Base-by-base conservation (phyloP, 23 tunicate genomes). In the Halocynthia aurantium region DNA sequence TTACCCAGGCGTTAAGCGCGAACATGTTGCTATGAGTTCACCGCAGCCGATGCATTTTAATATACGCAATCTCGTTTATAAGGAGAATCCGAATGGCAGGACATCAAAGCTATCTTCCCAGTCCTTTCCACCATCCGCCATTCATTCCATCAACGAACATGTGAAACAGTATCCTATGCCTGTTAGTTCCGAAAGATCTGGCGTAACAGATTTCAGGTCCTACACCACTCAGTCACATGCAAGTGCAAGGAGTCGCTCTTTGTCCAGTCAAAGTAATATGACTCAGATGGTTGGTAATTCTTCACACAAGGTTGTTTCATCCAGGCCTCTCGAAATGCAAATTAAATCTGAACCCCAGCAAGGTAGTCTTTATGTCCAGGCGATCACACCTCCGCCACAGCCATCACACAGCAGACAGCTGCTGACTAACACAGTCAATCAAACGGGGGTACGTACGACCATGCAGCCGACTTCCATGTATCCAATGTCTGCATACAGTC, bases 31-130 rank as follows among this genome's bases (percentile, higher is more conserved):
- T 4, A 57, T 54, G 40, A 8, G 70, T 7, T 22, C 80, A 44
- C 31, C 70, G 15, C 82, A 84, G 53, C 83, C 96, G 22, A 73
- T 52, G 7, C 96, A 84, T 67, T 89, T 84, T 53, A 89, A 89
- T 70, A 89, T 89, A 10, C 88, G 81, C 50, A 89, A 80, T 54
- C 70, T 89, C 54, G 96, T 89, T 6, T 89, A 89, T 80, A 89
- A 75, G 81, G 96, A 66, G 53, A 58, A 64, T 9, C 15, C 72
- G 61, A 21, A 22, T 56, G 12, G 58, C 31, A 57, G 12, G 50
- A 17, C 52, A 18, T 31, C 44, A 31, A 31, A 31, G 44, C 1
- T 31, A 31, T 31, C 44, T 31, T 31, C 44, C 44, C 44, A 31
- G 44, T 31, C 44, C 2, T 31, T 31, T 31, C 44, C 44, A 31